phyloP scores from a whole-genome alignment of 1,140 invertebrate species.

The Tetramorium parvispinum region DNA sequence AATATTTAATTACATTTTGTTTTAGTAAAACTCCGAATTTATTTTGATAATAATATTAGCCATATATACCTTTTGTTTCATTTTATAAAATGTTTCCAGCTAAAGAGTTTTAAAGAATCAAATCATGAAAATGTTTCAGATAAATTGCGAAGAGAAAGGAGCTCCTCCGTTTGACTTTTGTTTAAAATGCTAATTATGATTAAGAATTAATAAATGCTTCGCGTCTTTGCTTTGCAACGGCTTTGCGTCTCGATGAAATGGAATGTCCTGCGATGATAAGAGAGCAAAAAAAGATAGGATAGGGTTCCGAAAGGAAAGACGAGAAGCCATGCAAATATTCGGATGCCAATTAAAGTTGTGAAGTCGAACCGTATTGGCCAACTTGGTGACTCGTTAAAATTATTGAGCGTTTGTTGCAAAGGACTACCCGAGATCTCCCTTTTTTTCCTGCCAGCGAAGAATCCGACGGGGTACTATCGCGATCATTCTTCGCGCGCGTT shows the following conservation, averaged over 20 bases:
- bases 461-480: conserved; percentile 71
- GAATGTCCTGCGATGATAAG: neutral
- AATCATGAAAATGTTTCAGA: neutral
- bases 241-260: neutral
- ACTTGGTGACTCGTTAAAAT: conserved; percentile 82
- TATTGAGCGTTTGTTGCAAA: conserved; percentile 76
- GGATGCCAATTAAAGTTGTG: conserved; percentile 70
- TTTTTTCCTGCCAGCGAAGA: conserved; percentile 53
- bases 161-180: neutral
- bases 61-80: neutral
- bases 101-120: neutral
- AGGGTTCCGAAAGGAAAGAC: neutral
- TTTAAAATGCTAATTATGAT: neutral
- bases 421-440: neutral
- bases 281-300: neutral
- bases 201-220: neutral
- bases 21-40: neutral
- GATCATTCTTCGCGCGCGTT: conserved; percentile 54
- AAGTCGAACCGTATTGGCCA: conserved; percentile 16
- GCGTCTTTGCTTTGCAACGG: no score
- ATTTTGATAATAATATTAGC: neutral
- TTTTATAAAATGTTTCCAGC: neutral
- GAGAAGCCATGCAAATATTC: conserved; percentile 68
- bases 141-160: neutral
- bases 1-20: neutral